Base-by-base conservation (phyloP, 2,797 vertebrate species). In the Squalus acanthias region DNA sequence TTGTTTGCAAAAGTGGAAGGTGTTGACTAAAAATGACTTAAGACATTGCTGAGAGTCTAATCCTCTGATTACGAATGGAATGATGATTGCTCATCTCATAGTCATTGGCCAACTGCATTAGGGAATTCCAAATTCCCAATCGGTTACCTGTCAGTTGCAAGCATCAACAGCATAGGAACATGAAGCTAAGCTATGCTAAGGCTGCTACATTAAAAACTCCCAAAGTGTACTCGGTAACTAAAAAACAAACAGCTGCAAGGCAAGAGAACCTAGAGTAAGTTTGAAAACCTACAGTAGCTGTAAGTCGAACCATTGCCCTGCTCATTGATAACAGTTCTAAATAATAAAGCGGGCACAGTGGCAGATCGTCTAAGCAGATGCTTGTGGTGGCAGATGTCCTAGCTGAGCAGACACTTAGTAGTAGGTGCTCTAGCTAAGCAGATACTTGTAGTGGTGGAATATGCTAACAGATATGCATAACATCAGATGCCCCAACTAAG, bases 1-100 rank as follows among this genome's bases (percentile, higher is more conserved):
- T 95, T 63, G 57, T 92, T 92, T 60, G 46, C 94, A 95, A 76
- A 76, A 29, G 70, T 76, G 70, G 70, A 95, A 95, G 70, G 70
- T 57, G 15, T 57, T 74, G 46, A 72, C 50, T 72, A 72, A 53
- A 95, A 72, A 72, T 95, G 26, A 53, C 70, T 65, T 33, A 60
- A 74, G 50, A 60, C 67, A 29, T 57, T 74, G 53, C 46, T 20
- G 46, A 72, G 24, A 74, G 70, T 33, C 94, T 95, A 72, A 74
- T 50, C 92, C 20, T 94, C n/a, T 69, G 89, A 39, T 72, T 95
- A 1, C 22, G 9, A 95, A 57, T 95, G 46, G 50, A 76, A 76
- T 95, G 67, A 72, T 10, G n/a, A 53, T 72, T 95, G 46, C 20
- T 70, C 93, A 95, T 24, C 65, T 69, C 22, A 7, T 26, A 1